A percentile compares a stretch with the other conserved stretches of the same genome.
Evolutionary conservation across 1,140 invertebrate species (phyloP).

Genomic region (Drosophila santomea): DNA sequence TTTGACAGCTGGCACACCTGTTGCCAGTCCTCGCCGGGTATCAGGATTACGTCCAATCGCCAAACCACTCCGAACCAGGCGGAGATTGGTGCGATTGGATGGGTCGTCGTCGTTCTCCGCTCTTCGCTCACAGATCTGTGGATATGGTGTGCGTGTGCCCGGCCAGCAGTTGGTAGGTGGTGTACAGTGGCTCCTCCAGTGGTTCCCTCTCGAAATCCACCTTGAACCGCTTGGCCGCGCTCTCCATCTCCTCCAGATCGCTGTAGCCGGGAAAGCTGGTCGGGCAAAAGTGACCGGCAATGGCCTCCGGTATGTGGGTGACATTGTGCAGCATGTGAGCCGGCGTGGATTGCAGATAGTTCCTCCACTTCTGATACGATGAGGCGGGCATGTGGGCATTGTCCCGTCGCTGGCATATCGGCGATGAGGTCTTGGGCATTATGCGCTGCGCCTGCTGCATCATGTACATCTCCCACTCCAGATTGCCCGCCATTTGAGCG

Average conservation of each 20-base stretch:
- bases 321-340: constrained; percentile 76
- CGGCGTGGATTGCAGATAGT: constrained; percentile 71
- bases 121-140: constrained; percentile 52
- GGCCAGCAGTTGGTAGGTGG: constrained; percentile 38
- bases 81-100: constrained; percentile 40
- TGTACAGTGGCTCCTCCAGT: constrained; percentile 12
- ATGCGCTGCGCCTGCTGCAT: constrained; percentile 66
- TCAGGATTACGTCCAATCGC: background rate
- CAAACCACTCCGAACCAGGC: constrained; percentile 45
- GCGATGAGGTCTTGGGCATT: constrained; percentile 81
- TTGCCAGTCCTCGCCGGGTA: constrained; percentile 52
- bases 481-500: constrained; percentile 37
- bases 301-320: constrained; percentile 76
- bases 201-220: constrained; percentile 28
- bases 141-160: constrained; percentile 65
- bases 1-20: constrained; percentile 65
- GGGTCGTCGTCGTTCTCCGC: too few species aligned
- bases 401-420: constrained; percentile 46
- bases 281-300: constrained; percentile 77
- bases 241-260: constrained; percentile 74
- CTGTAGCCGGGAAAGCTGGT: constrained; percentile 69
- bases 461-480: constrained; percentile 83
- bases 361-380: constrained; percentile 76
- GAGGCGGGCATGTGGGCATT: constrained; percentile 8
- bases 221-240: constrained; percentile 74